These are phyloP conservation scores for Hippoglossus hippoglossus DNA, from an alignment of 2,797 vertebrate species.

Conservation along the genomic window DNA sequence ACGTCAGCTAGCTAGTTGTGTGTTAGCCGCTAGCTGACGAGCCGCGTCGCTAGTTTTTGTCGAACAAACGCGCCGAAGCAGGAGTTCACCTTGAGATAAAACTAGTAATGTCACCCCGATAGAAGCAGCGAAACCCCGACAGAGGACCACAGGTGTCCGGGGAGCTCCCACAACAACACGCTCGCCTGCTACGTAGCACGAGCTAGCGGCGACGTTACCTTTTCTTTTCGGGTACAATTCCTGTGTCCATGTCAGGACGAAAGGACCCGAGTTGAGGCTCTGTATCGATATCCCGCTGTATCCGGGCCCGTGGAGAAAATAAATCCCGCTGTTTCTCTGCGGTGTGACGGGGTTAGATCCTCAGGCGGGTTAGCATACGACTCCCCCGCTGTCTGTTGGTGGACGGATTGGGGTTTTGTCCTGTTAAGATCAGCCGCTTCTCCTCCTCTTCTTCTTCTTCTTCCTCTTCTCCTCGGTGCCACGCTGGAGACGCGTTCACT, in stretches of 20 bases:
- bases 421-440: slow-evolving; percentile 7
- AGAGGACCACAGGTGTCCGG: background rate
- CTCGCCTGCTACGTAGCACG: background rate
- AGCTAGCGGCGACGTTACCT: slow-evolving; percentile 79
- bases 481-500: slow-evolving; percentile 68
- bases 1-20: background rate
- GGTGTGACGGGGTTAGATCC: slow-evolving; percentile 29
- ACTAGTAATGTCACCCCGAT: background rate
- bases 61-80: slow-evolving; percentile 39
- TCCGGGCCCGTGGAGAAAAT: slow-evolving; percentile 65
- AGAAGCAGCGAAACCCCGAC: fast-evolving
- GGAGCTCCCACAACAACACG: background rate
- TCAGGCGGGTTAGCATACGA: slow-evolving; percentile 42
- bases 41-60: slow-evolving; percentile 27
- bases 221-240: slow-evolving; percentile 92
- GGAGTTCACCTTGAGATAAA: slow-evolving; percentile 51
- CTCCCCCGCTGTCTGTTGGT: background rate
- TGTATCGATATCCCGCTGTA: slow-evolving; percentile 58
- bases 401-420: slow-evolving; percentile 3
- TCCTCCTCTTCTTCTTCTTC: slow-evolving; percentile 6
- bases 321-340: slow-evolving; percentile 37
- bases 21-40: slow-evolving; percentile 60
- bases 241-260: slow-evolving; percentile 89
- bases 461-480: slow-evolving; percentile 51
- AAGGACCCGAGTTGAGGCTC: slow-evolving; percentile 69